Evolutionary conservation across 2,888 invertebrate genomes (phyloP), one percentile per base, ranked within the genome.

Genomic region (Dryobota labecula): DNA sequence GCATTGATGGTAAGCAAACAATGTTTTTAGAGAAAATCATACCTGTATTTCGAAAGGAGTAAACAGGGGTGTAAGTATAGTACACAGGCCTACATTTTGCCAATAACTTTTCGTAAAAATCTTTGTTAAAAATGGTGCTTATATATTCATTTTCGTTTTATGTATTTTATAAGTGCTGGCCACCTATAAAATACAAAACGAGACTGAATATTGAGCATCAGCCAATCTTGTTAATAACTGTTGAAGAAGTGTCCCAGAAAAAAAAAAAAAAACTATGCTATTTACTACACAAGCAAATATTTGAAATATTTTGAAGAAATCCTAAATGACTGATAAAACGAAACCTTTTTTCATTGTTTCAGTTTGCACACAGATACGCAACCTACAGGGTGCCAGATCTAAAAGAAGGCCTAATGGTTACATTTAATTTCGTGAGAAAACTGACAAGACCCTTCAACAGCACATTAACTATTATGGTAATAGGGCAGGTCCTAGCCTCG

Each of bases 371-470:
- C 63, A 94, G 96, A 73, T 97, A 97, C 88, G 94, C 91, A 61
- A 97, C 98, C 7, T 97, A 94, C 82, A 95, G 97, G 79, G 82
- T 98, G 33, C 98, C 98, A 6, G 95, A 96, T n/a, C 87, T 97
- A n/a, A 92, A 89, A 0, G 94, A 96, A 65, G 96, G 97, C 18
- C 96, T 96, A 0, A 92, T 91, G 84, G 96, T 96, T 68, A 91
- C 97, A 0, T 94, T 97, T 0, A 88, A 95, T 56, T 92, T 97
- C 30, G 88, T 97, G 84, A 88, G 86, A 9, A 96, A 96, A 86
- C 87, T 97, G 2, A 96, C 97, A 0, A 96, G 92, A 80, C 97
- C 97, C 0, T 94, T 97, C 38, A 88, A 92, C 6, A 96, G 95
- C 2, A 91, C 94, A 0, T 80, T 97, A 18, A 93, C 95, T 2